A percentile compares a stretch with the other conserved stretches of the same genome.
These are phyloP conservation scores for Lissonota sp. DNA, from an alignment of 2,888 invertebrate genomes.

Conservation along the genomic window DNA sequence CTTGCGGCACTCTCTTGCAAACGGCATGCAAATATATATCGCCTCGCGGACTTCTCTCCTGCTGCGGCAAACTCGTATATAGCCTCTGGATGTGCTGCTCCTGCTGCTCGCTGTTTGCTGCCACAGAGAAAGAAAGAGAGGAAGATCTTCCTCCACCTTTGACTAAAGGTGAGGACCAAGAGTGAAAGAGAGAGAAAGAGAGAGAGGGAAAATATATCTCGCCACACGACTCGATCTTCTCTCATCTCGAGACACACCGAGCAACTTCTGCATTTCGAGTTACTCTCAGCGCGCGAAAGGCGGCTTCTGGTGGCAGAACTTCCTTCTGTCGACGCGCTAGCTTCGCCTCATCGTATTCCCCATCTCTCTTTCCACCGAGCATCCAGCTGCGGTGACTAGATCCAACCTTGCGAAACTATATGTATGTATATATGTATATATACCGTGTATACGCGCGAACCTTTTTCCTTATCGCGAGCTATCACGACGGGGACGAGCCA, in stretches of 20 bases:
- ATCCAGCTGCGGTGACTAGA: not conserved
- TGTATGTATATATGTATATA: not conserved
- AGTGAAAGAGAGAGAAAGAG: too few species aligned
- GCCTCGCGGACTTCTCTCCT: conserved; percentile 67
- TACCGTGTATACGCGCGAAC: too few species aligned
- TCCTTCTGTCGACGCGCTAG: conserved; percentile 60
- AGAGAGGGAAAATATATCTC: conserved; percentile 14
- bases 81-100: conserved; percentile 45
- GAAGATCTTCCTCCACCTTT: too few species aligned
- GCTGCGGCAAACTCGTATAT: conserved; percentile 58
- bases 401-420: not conserved
- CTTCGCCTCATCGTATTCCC: conserved; percentile 11
- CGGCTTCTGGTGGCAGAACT: conserved; percentile 63
- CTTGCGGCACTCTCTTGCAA: conserved; percentile 63
- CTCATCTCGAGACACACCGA: conserved; percentile 57
- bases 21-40: conserved; percentile 82
- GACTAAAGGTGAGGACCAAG: too few species aligned
- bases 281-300: conserved; percentile 16
- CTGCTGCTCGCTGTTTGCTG: conserved; percentile 38
- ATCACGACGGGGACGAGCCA: conserved; percentile 13
- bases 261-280: conserved; percentile 64
- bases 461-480: conserved; percentile 23
- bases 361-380: not conserved
- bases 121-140: conserved; percentile 32
- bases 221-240: conserved; percentile 57